Evolutionary conservation across 2,888 invertebrate genomes (phyloP).

Genomic region (Chouioia cunea): DNA sequence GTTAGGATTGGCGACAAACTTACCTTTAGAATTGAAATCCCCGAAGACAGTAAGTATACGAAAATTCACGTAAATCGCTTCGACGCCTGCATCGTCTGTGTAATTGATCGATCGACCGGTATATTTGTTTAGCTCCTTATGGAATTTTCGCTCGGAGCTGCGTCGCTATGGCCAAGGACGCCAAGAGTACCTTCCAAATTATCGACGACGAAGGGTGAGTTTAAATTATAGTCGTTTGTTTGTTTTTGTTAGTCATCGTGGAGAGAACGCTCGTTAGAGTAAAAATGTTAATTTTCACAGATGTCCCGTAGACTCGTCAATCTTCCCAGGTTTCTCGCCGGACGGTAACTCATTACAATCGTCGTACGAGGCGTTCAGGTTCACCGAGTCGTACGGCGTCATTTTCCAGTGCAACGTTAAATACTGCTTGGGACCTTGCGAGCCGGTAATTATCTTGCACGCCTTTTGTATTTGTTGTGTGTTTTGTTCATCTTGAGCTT

Average conservation of each 20-base stretch:
- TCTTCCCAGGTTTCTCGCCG: slow-evolving; percentile 92
- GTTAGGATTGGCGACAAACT: slow-evolving; percentile 94
- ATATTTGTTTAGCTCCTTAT: slow-evolving; percentile 82
- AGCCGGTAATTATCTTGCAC: slow-evolving; percentile 77
- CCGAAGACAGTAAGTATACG: slow-evolving; percentile 87
- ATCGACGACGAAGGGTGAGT: slow-evolving; percentile 92
- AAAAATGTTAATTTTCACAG: slow-evolving; percentile 67
- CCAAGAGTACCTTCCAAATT: slow-evolving; percentile 95
- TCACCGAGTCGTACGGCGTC: slow-evolving; percentile 95
- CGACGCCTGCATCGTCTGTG: neutral
- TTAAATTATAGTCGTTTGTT: no score
- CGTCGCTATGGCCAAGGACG: slow-evolving; percentile 97
- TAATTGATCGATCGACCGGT: slow-evolving; percentile 5
- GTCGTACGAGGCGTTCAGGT: slow-evolving; percentile 93
- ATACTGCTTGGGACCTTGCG: slow-evolving; percentile 94
- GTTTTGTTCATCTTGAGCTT: no score
- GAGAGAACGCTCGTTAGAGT: no score
- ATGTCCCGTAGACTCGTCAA: slow-evolving; percentile 92
- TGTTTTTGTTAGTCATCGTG: no score
- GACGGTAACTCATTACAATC: slow-evolving; percentile 88
- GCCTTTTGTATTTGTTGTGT: no score
- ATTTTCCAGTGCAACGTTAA: slow-evolving; percentile 98
- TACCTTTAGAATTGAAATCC: slow-evolving; percentile 95
- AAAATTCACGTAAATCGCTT: neutral
- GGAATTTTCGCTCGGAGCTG: slow-evolving; percentile 96